Evolutionary conservation across 1,140 invertebrate species (phyloP), one percentile per base, ranked within the genome.

Genomic region (Trigoniulus corallinus): DNA sequence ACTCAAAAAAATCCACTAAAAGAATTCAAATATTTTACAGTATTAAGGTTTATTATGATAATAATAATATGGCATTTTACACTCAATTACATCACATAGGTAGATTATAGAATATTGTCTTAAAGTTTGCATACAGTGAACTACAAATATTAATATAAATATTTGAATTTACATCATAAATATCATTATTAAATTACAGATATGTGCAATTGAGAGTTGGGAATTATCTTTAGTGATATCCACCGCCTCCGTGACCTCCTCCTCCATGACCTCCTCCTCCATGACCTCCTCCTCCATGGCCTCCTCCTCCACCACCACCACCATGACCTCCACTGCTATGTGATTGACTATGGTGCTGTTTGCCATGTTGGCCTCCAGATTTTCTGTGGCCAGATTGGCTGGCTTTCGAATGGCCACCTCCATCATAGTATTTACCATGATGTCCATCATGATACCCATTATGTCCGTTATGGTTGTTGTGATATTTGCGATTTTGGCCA

Each of bases 391-490:
- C 29, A 34, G 7, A 15, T 34, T 34, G 7, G 29, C 29, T 34
- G 7, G 7, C 42, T 21, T 18, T 18, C 4, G 7, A 7, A 44
- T 44, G 42, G 21, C 42, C 42, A 20, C 18, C 4, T 4, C 42
- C 18, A 44, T 44, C 42, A 24, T 44, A 44, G 42, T 44, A 44
- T 44, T 44, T 44, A 7, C 18, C 42, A 20, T 44, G 42, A 7
- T 44, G 7, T 10, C 24, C 24, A 7, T 20, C 42, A 24, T 44
- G 21, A 24, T 44, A 44, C 7, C 18, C 18, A 10, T 24, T 12
- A 24, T 24, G 7, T 7, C 42, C 42, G 12, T 44, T 4, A 20
- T 44, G 42, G 4, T 44, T 7, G 18, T 24, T 18, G 12, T 44
- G 42, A 20, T 44, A 24, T 12, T 24, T 24, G 4, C 21, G 4